Evolutionary conservation across 2,888 invertebrate genomes (phyloP).

Genomic region (Leptogaster cylindrica): DNA sequence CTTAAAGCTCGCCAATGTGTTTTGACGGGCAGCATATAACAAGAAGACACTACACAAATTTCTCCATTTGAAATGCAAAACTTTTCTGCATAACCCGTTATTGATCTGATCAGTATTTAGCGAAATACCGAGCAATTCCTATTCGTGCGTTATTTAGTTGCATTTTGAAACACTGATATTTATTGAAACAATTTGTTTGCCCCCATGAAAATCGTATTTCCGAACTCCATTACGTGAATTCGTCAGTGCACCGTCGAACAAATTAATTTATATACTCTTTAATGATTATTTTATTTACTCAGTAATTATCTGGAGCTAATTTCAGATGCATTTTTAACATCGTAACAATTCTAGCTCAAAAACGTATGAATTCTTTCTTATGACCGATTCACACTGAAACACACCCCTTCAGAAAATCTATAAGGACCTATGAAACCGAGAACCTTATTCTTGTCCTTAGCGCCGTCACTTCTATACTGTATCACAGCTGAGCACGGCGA

Average conservation of each 20-base stretch:
- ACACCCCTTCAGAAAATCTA: constrained; percentile 35
- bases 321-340: no score
- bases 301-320: no score
- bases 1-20: constrained; percentile 16
- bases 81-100: constrained; percentile 17
- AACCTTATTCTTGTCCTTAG: constrained; percentile 23
- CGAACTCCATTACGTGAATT: no score
- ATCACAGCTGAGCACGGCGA: constrained; percentile 30
- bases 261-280: no score
- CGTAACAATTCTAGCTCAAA: no score
- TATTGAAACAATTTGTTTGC: no score
- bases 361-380: background rate
- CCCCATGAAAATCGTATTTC: no score
- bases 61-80: constrained; percentile 12
- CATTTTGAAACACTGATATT: no score
- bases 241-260: no score
- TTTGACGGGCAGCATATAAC: constrained; percentile 37
- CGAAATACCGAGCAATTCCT: constrained; percentile 11
- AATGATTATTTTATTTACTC: no score
- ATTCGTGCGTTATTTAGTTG: no score
- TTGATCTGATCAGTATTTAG: constrained; percentile 31
- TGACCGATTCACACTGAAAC: constrained; percentile 19
- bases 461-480: constrained; percentile 38
- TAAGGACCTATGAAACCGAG: constrained; percentile 20
- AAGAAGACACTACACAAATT: constrained; percentile 21